Percentiles rank a stretch among this genome's conserved stretches.
Conservation (phyloP, 2,888 invertebrate genomes). For the Drosophila seclusa region DNA sequence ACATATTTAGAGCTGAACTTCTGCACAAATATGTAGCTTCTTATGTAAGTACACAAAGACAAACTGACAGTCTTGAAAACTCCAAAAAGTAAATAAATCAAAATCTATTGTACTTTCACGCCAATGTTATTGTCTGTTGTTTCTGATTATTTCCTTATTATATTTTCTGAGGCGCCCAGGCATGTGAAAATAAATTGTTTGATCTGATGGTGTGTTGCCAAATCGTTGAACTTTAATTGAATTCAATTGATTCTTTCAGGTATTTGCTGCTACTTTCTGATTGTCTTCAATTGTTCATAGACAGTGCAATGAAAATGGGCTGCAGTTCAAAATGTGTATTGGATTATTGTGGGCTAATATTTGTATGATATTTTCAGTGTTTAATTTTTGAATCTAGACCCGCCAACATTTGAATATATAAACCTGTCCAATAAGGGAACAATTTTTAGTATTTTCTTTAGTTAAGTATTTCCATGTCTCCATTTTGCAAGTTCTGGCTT, state of each 20-base stretch:
- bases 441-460: background rate
- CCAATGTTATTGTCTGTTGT: conserved; percentile 23
- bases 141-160: conserved; percentile 11
- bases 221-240: conserved; percentile 13
- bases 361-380: background rate
- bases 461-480: background rate
- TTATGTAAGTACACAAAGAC: background rate
- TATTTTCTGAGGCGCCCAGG: conserved; percentile 20
- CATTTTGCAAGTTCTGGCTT: background rate
- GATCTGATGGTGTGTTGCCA: conserved; percentile 1
- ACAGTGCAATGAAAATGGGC: conserved; percentile 22
- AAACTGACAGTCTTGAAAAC: background rate
- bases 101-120: conserved; percentile 13
- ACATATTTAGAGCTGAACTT: background rate
- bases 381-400: background rate
- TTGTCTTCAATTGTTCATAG: conserved; percentile 52
- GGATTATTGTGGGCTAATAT: background rate
- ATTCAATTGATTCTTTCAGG: conserved; percentile 28
- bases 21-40: background rate
- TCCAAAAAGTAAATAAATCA: conserved; percentile 8
- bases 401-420: background rate
- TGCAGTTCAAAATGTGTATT: background rate
- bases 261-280: conserved; percentile 41
- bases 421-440: too few species aligned
- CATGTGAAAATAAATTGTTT: conserved; percentile 45